Evolutionary conservation across 2,797 vertebrate genomes (phyloP).

Genomic region (Champsocephalus esox): DNA sequence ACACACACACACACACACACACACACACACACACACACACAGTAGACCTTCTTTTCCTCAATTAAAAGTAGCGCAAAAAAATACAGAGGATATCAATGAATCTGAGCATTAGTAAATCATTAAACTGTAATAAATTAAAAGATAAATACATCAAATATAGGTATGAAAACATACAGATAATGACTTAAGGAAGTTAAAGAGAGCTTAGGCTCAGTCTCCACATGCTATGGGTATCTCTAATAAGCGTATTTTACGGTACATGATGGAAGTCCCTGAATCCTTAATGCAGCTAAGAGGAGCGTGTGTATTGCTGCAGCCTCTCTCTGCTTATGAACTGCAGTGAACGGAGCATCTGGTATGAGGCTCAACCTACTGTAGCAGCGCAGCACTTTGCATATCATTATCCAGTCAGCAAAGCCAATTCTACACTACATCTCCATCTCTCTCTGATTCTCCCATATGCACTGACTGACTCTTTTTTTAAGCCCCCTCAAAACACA

Average conservation of each 20-base stretch:
- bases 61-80: conserved; percentile 20
- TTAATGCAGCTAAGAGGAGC: conserved; percentile 67
- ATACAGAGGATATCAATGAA: conserved; percentile 16
- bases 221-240: conserved; percentile 58
- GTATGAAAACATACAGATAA: conserved; percentile 17
- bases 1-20: background rate
- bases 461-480: conserved; percentile 46
- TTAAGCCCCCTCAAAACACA: conserved; percentile 5
- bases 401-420: conserved; percentile 87
- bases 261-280: conserved; percentile 62
- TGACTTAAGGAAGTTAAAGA: conserved; percentile 41
- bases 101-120: conserved; percentile 34
- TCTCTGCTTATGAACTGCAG: conserved; percentile 73
- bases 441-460: conserved; percentile 45
- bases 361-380: conserved; percentile 77
- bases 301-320: conserved; percentile 46
- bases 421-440: conserved; percentile 64
- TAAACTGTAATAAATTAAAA: conserved; percentile 28
- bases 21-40: background rate
- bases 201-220: conserved; percentile 34
- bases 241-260: conserved; percentile 56
- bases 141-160: conserved; percentile 30
- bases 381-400: conserved; percentile 74
- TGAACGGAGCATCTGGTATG: conserved; percentile 81
- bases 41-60: background rate